phyloP scores from a whole-genome alignment of 2,797 vertebrate species.

The Gallinago stenura region DNA sequence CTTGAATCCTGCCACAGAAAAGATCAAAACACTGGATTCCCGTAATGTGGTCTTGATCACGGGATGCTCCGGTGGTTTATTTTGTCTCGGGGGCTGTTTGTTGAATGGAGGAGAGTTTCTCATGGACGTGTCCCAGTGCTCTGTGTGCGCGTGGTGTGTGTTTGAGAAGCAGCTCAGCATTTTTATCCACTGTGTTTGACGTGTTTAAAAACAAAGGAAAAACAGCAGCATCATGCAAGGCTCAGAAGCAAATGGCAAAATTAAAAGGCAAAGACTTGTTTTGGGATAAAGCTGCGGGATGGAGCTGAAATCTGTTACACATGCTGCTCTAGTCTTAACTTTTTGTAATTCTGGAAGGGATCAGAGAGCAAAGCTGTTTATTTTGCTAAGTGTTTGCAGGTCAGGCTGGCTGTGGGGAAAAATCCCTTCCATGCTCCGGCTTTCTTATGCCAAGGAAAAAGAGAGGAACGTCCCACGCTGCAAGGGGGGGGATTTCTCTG shows the following conservation, averaged over 20 bases:
- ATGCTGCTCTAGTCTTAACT: neutral
- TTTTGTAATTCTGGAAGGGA: slow-evolving; percentile 11
- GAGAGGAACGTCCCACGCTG: rapidly evolving
- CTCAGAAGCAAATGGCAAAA: neutral
- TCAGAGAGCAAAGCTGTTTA: slow-evolving; percentile 25
- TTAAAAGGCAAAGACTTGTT: neutral
- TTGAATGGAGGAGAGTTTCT: slow-evolving; percentile 16
- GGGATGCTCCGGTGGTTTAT: slow-evolving; percentile 39
- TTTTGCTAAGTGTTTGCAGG: slow-evolving; percentile 2
- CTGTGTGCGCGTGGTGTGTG: neutral
- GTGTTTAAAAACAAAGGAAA: neutral
- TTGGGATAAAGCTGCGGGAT: neutral
- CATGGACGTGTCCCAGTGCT: neutral
- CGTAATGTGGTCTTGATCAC: neutral
- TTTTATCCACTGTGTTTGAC: neutral
- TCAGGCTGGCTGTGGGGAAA: neutral
- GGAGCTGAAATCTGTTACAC: neutral
- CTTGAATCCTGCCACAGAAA: neutral
- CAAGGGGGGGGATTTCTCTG: rapidly evolving
- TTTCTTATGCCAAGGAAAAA: neutral
- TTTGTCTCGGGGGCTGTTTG: slow-evolving; percentile 42
- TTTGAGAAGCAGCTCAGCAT: neutral
- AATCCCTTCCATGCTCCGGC: neutral
- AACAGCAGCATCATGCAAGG: neutral
- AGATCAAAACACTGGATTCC: slow-evolving; percentile 46